phyloP scores from a whole-genome alignment of 2,888 invertebrate species.

The Nemotelus nigrinus region DNA sequence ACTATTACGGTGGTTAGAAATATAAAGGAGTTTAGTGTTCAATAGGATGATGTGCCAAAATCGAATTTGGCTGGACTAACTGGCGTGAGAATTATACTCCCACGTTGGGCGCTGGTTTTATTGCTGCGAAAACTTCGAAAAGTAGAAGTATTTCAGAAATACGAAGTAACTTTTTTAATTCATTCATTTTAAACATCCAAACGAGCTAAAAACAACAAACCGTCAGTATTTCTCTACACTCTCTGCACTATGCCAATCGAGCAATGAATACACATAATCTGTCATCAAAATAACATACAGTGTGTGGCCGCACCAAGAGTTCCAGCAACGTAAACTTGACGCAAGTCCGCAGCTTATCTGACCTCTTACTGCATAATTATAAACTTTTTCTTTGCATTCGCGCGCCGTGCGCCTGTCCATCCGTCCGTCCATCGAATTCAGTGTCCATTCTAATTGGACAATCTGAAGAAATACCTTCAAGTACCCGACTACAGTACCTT shows the following conservation, averaged over 20 bases:
- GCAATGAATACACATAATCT: neutral
- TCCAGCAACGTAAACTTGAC: neutral
- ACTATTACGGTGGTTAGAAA: too few species aligned
- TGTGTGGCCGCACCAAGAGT: slow-evolving; percentile 14
- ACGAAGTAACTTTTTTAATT: too few species aligned
- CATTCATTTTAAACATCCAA: too few species aligned
- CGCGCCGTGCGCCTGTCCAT: neutral
- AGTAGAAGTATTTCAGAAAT: too few species aligned
- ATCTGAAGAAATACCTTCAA: slow-evolving; percentile 23
- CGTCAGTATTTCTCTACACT: neutral
- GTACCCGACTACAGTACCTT: neutral
- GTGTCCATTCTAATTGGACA: slow-evolving; percentile 34
- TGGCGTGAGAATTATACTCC: too few species aligned
- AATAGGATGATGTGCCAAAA: too few species aligned
- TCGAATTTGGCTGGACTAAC: too few species aligned
- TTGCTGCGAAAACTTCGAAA: too few species aligned
- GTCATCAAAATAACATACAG: slow-evolving; percentile 21
- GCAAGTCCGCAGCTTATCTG: neutral
- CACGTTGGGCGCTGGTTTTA: too few species aligned
- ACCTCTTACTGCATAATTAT: slow-evolving; percentile 16
- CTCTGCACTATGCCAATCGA: neutral
- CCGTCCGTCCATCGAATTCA: too few species aligned
- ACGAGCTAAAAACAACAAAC: neutral
- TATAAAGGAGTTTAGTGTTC: too few species aligned
- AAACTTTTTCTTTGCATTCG: slow-evolving; percentile 18